These are phyloP conservation scores for Drosophila subpulchrella DNA, from an alignment of 1,140 invertebrate genomes.

Conservation along the genomic window DNA sequence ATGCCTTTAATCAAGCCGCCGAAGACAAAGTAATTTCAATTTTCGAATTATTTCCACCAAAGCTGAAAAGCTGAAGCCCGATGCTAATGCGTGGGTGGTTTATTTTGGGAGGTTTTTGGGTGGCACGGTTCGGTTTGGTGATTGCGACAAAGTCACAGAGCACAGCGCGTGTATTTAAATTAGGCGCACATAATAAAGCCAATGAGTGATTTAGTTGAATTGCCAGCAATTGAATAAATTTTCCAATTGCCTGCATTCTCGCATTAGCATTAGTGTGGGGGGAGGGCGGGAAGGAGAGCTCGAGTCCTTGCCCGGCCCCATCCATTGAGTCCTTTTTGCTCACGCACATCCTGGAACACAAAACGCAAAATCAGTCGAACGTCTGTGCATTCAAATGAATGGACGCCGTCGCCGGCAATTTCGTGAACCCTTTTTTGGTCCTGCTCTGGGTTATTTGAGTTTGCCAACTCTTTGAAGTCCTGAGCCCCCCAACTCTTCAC, in stretches of 20 bases:
- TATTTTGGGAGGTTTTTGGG: constrained; percentile 2
- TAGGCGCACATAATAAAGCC: constrained; percentile 77
- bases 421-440: constrained; percentile 67
- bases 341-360: constrained; percentile 40
- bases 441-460: constrained; percentile 49
- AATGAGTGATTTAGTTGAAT: constrained; percentile 84
- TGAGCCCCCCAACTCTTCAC: neutral
- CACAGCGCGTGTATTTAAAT: constrained; percentile 73
- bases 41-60: constrained; percentile 80
- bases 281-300: neutral
- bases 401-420: constrained; percentile 66
- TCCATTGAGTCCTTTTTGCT: constrained; percentile 10
- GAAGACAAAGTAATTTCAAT: constrained; percentile 72
- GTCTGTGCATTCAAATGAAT: constrained; percentile 69
- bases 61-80: constrained; percentile 16
- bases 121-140: neutral
- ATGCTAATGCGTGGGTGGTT: constrained; percentile 35
- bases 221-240: constrained; percentile 84
- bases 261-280: constrained; percentile 69
- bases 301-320: constrained; percentile 1
- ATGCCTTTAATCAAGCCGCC: constrained; percentile 88
- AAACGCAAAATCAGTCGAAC: constrained; percentile 73
- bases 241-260: constrained; percentile 79
- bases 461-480: constrained; percentile 56
- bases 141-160: constrained; percentile 18